Evolutionary conservation across 2,113 vertebrate species (phyloP), one percentile per base, ranked within the genome.

Genomic region (Stigmatopora nigra): DNA sequence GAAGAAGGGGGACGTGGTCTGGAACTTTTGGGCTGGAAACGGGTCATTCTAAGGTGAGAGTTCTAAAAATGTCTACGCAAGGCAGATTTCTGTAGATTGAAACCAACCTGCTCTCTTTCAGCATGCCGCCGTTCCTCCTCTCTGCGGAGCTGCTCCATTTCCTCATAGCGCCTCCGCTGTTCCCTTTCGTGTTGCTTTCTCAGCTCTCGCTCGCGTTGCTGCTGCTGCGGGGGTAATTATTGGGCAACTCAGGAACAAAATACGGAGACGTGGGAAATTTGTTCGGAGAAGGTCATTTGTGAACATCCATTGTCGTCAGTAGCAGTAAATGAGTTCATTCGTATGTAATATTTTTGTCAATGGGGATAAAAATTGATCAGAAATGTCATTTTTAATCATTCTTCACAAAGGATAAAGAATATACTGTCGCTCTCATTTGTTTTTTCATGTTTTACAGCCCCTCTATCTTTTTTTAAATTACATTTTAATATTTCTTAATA

Each of bases 141-240:
- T 65, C 93, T 79, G 7, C 94, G 91, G 73, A 92, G 87, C 86
- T 95, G 93, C 79, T 98, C 96, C 82, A 88, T 84, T 76, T 91
- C 88, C 75, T 96, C 94, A 0, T 93, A 96, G 63, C 93, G 91
- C 48, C 94, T 85, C 53, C 93, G 91, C 85, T 97, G 95, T 66
- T 97, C 95, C 61, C 93, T 74, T 79, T 97, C 97, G 75, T 94
- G 94, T 86, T 97, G 94, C 72, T 96, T 96, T 79, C 94, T 87
- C 71, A 95, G 70, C 86, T 97, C 95, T 7, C 93, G 94, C 80
- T 97, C 94, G 2, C 93, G 87, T 19, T 93, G 91, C 67, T 99
- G 95, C 76, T 99, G 96, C 95, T 97, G 84, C 47, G 12, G 55
- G 55, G 36, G 62, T 53, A 74, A 63, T 17, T 49, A 41, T 60